Base-by-base conservation (phyloP, 2,888 invertebrate genomes). In the Homarus gammarus region DNA sequence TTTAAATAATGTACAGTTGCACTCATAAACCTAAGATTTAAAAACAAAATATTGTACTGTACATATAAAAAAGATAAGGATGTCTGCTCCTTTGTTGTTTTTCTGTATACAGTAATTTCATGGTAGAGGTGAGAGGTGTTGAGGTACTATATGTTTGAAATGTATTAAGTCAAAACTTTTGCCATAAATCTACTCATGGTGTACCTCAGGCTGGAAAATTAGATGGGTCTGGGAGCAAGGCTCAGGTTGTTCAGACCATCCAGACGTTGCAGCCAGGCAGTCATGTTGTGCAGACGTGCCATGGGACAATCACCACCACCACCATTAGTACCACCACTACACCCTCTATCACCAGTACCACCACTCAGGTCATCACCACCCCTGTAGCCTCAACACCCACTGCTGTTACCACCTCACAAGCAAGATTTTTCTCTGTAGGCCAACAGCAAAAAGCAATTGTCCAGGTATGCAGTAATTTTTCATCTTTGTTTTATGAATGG, bases 221-320 rank as follows among this genome's bases (percentile, higher is more conserved):
- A 61, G 87, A 87, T 36, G 82, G 75, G 12, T 68, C 83, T 27
- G 75, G 82, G 36, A 87, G 33, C 38, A 87, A 87, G 49, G 64
- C 75, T n/a, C 87, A 87, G 40, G 87, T 87, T 44, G 87, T 87
- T 2, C 87, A 87, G 75, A 87, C 87, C 82, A 87, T 87, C 44
- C 87, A 87, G 68, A 87, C 87, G 27, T 44, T 87, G 18, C 87
- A 87, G 38, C 87, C 87, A 12, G 87, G 73, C 15, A 64, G 49
- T 27, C 83, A 82, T 31, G 56, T 87, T 18, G 44, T 79, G 38
- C 73, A 73, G n/a, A 86, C 68, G 15, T 64, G 85, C 81, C 40
- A 49, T 38, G 82, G 82, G 40, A 31, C 87, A 5, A 56, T 49
- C 40, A 82, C 75, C 73, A 75, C 75, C 64, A 31, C 83, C 27